Percentiles rank a stretch among this genome's conserved stretches.
Conservation (phyloP, 2,888 invertebrate species). For the Brachypterus glaber region DNA sequence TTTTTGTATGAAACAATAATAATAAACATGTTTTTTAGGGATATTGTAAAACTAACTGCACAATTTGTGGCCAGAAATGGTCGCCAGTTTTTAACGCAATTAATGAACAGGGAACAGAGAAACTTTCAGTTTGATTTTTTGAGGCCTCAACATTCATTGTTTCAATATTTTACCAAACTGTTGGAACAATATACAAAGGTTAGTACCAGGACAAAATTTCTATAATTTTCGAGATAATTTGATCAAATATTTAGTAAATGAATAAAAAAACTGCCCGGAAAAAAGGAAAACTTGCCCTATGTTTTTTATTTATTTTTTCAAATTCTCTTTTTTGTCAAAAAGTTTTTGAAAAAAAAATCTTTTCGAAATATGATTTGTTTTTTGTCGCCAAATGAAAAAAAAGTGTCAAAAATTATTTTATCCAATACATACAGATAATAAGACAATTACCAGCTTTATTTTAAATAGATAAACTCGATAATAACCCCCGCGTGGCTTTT, state of each 20-base stretch:
- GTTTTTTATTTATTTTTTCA: no score
- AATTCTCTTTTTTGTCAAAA: conserved; percentile 2
- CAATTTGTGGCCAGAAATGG: conserved; percentile 99
- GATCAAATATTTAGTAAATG: no score
- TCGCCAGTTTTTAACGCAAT: conserved; percentile 90
- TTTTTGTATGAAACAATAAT: no score
- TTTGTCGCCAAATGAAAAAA: no score
- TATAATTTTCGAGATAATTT: no score
- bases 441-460: no score
- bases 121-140: conserved; percentile 99
- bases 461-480: no score
- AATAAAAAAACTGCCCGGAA: no score
- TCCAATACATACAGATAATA: no score
- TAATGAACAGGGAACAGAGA: conserved; percentile 96
- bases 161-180: conserved; percentile 95
- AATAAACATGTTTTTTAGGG: conserved; percentile 49
- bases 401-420: no score
- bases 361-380: neutral
- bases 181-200: conserved; percentile 98
- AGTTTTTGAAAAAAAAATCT: conserved; percentile 4
- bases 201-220: conserved; percentile 12
- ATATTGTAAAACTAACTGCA: conserved; percentile 95
- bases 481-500: no score
- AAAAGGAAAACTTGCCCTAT: no score
- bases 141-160: conserved; percentile 94